A percentile compares a stretch with the other conserved stretches of the same genome.
These are phyloP conservation scores for Papilio polyxenes DNA, from an alignment of 1,140 invertebrate species.

Conservation along the genomic window DNA sequence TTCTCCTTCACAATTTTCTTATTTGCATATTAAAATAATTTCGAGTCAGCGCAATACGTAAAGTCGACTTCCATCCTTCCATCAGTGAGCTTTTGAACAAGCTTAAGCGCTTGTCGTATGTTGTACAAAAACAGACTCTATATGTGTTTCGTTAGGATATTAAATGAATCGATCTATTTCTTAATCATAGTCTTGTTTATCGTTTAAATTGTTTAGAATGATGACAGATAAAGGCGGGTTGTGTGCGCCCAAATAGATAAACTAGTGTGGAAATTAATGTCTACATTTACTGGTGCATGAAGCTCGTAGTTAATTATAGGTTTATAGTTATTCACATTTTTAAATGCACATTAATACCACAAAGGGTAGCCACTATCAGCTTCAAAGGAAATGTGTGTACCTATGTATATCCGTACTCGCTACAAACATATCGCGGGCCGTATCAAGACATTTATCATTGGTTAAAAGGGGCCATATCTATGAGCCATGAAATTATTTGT, in stretches of 20 bases:
- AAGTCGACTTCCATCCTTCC: conserved; percentile 62
- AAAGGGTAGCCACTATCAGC: conserved; percentile 76
- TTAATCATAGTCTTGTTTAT: conserved; percentile 61
- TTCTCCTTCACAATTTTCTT: conserved; percentile 78
- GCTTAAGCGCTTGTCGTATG: conserved; percentile 45
- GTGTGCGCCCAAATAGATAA: conserved; percentile 80
- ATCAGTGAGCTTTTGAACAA: conserved; percentile 45
- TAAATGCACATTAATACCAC: conserved; percentile 73
- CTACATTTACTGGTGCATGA: conserved; percentile 81
- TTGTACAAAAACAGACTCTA: conserved; percentile 59
- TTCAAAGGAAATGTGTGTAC: conserved; percentile 74
- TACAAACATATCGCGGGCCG: conserved; percentile 61
- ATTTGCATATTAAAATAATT: conserved; percentile 81
- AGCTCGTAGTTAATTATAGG: conserved; percentile 79
- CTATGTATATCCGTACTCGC: conserved; percentile 69
- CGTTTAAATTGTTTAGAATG: conserved; percentile 61
- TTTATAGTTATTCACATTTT: conserved; percentile 76
- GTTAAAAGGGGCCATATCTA: conserved; percentile 52
- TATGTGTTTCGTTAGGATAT: conserved; percentile 44
- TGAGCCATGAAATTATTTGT: conserved; percentile 62
- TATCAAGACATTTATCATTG: conserved; percentile 71
- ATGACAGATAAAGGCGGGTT: conserved; percentile 80
- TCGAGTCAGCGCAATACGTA: conserved; percentile 77
- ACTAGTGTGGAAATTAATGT: conserved; percentile 81
- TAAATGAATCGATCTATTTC: conserved; percentile 44